phyloP scores from a whole-genome alignment of 2,888 invertebrate species.

The Temnothorax unifasciatus region DNA sequence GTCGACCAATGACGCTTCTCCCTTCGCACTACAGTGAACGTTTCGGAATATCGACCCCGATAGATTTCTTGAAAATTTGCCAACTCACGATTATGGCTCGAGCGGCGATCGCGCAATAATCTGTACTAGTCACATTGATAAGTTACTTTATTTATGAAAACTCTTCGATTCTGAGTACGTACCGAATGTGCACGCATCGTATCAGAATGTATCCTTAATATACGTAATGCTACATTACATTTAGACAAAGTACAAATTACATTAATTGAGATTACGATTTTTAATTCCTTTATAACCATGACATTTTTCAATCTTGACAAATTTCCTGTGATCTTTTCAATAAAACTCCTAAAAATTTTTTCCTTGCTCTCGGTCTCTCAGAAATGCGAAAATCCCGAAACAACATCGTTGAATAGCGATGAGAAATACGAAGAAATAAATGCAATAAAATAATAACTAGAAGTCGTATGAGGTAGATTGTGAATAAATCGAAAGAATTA shows the following conservation, averaged over 20 bases:
- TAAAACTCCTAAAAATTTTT: not conserved
- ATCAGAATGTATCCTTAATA: slow-evolving; percentile 43
- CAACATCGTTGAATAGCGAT: not conserved
- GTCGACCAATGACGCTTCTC: slow-evolving; percentile 80
- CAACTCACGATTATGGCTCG: slow-evolving; percentile 47
- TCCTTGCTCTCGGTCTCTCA: not conserved
- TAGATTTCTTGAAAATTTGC: slow-evolving; percentile 22
- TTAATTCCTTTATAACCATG: slow-evolving; percentile 15
- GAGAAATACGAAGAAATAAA: not conserved
- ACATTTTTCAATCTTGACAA: not conserved
- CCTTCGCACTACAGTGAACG: slow-evolving; percentile 77
- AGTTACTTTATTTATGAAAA: slow-evolving; percentile 75
- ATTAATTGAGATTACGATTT: slow-evolving; percentile 60
- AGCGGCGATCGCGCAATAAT: slow-evolving; percentile 67
- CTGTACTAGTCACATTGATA: slow-evolving; percentile 82
- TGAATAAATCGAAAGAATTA: slow-evolving; percentile 17
- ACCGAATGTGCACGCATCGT: not conserved
- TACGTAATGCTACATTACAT: slow-evolving; percentile 26
- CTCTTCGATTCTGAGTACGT: slow-evolving; percentile 21
- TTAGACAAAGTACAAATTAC: slow-evolving; percentile 70
- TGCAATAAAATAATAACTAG: not conserved
- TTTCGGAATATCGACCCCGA: not conserved
- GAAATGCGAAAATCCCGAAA: not conserved
- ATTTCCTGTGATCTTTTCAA: slow-evolving; percentile 8
- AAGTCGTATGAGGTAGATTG: not conserved